A percentile compares a stretch with the other conserved stretches of the same genome.
phyloP scores from a whole-genome alignment of 2,797 vertebrate genomes.

The Psittacula derbiana region DNA sequence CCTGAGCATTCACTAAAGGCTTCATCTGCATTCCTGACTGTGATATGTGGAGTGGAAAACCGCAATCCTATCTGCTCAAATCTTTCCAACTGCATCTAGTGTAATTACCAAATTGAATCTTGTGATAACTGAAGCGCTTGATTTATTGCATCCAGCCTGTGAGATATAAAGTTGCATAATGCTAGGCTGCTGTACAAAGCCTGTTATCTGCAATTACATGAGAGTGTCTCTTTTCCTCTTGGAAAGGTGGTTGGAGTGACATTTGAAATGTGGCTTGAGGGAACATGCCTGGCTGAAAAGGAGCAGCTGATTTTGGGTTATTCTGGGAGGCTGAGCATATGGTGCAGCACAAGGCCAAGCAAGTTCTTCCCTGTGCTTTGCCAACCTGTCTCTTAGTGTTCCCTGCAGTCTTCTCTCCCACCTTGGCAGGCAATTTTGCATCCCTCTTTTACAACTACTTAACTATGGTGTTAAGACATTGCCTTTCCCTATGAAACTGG shows the following conservation, averaged over 20 bases:
- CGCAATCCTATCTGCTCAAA: not conserved
- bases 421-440: not conserved
- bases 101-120: not conserved
- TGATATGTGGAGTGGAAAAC: not conserved
- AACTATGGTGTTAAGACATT: not conserved
- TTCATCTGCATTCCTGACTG: not conserved
- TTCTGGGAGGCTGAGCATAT: constrained; percentile 55
- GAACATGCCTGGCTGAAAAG: not conserved
- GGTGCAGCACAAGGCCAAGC: constrained; percentile 18
- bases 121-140: not conserved
- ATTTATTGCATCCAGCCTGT: not conserved
- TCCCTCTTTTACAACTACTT: not conserved
- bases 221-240: not conserved
- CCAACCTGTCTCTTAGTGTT: not conserved
- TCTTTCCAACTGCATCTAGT: not conserved
- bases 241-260: not conserved
- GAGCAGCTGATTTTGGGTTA: constrained; percentile 49
- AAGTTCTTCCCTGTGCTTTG: not conserved
- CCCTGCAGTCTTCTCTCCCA: not conserved
- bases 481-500: not conserved
- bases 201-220: not conserved
- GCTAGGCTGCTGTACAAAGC: not conserved
- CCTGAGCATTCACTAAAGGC: not conserved
- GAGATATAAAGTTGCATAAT: not conserved
- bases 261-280: constrained; percentile 1